Conservation (phyloP, 2,113 vertebrate species). For the Leuciscus idus region DNA sequence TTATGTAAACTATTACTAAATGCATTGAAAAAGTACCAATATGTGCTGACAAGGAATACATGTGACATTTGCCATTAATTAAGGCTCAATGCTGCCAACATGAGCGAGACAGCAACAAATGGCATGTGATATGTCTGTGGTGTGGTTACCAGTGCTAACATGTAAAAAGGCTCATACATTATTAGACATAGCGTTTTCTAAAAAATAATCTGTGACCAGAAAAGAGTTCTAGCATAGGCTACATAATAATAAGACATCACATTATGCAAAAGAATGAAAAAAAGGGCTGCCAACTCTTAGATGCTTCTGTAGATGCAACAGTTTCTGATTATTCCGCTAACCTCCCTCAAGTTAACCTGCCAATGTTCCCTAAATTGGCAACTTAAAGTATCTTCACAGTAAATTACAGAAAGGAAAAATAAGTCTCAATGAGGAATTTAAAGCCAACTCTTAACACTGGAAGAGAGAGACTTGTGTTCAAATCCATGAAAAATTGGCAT, state of each 20-base stretch:
- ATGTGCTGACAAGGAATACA: background rate
- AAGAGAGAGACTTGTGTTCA: conserved; percentile 55
- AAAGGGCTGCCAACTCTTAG: conserved; percentile 44
- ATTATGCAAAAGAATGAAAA: background rate
- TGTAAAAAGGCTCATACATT: conserved; percentile 30
- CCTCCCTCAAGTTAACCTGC: conserved; percentile 54
- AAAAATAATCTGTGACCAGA: conserved; percentile 44
- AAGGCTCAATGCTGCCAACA: background rate
- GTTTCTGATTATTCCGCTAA: conserved; percentile 55
- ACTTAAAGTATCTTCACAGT: conserved; percentile 60
- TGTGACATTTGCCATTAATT: background rate
- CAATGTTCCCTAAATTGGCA: conserved; percentile 57
- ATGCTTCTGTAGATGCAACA: conserved; percentile 44
- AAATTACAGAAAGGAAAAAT: conserved; percentile 46
- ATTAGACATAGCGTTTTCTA: conserved; percentile 48
- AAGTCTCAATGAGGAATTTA: conserved; percentile 52
- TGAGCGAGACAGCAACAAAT: conserved; percentile 21
- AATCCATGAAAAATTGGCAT: conserved; percentile 55
- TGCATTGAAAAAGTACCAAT: conserved; percentile 12
- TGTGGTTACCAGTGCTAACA: conserved; percentile 26
- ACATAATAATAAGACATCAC: conserved; percentile 40
- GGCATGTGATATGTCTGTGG: conserved; percentile 13
- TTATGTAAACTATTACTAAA: conserved; percentile 18
- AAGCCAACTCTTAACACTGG: conserved; percentile 58
- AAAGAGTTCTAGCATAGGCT: conserved; percentile 46